These are phyloP conservation scores for Oncorhynchus keta DNA, from an alignment of 2,113 vertebrate genomes.

Conservation along the genomic window DNA sequence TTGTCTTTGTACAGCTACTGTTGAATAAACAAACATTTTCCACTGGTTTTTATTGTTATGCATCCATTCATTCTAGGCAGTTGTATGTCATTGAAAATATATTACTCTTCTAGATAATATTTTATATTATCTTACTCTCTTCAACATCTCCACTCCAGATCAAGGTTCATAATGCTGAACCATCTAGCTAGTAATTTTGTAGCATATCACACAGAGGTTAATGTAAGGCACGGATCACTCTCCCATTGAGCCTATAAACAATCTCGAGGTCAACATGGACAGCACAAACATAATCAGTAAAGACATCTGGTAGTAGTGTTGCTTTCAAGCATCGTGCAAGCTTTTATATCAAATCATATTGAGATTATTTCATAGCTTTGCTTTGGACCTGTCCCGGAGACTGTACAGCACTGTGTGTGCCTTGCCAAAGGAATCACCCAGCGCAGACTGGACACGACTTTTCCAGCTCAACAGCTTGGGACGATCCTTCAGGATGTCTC, in stretches of 20 bases:
- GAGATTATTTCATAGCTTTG: slow-evolving; percentile 62
- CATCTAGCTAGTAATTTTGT: no score
- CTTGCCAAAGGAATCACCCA: slow-evolving; percentile 57
- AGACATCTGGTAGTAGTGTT: no score
- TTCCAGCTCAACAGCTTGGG: slow-evolving; percentile 69
- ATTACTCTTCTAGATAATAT: no score
- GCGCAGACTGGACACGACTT: slow-evolving; percentile 59
- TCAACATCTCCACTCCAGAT: no score
- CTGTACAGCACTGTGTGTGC: slow-evolving; percentile 65
- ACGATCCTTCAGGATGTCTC: slow-evolving; percentile 64
- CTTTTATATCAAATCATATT: neutral
- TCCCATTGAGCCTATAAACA: no score
- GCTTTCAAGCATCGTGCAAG: neutral
- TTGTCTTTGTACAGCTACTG: neutral
- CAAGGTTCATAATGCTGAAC: no score
- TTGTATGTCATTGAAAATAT: no score
- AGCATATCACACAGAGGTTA: no score
- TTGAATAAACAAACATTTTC: slow-evolving; percentile 1
- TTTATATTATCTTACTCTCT: no score
- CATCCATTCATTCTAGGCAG: neutral
- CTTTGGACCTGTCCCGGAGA: slow-evolving; percentile 55
- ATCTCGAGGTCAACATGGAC: no score
- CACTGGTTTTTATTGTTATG: neutral
- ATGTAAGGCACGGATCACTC: no score
- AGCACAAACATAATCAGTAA: no score